These are phyloP conservation scores for Leguminivora glycinivorella DNA, from an alignment of 1,140 invertebrate genomes.

Conservation along the genomic window DNA sequence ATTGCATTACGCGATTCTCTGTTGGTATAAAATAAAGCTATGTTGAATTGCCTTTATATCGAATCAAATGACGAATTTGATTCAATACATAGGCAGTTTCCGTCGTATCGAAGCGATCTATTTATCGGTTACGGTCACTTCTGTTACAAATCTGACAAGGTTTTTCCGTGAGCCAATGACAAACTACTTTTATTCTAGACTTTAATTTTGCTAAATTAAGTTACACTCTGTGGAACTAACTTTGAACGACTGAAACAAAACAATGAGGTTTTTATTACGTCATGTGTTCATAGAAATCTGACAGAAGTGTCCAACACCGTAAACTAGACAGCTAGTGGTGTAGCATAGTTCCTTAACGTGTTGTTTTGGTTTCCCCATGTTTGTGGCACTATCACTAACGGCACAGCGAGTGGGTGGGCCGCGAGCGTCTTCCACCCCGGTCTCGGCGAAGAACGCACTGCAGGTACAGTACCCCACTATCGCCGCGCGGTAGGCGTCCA, in stretches of 20 bases:
- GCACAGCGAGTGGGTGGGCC: slow-evolving; percentile 71
- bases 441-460: slow-evolving; percentile 77
- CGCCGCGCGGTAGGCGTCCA: slow-evolving; percentile 62
- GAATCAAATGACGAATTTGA: not conserved
- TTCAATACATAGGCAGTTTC: slow-evolving; percentile 25
- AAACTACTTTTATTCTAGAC: not conserved
- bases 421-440: slow-evolving; percentile 75
- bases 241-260: too few relatives aligned
- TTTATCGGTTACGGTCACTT: slow-evolving; percentile 2
- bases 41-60: slow-evolving; percentile 6
- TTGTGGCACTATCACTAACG: slow-evolving; percentile 75
- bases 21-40: slow-evolving; percentile 24
- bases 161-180: not conserved
- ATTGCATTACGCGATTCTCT: slow-evolving; percentile 4
- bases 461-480: slow-evolving; percentile 77
- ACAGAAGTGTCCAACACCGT: not conserved
- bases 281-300: too few relatives aligned
- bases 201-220: not conserved
- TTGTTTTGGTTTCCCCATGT: slow-evolving; percentile 69
- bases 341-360: slow-evolving; percentile 64
- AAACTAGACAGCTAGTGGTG: slow-evolving; percentile 5
- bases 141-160: not conserved
- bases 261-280: too few relatives aligned
- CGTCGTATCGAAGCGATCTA: not conserved
- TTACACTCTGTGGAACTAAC: too few relatives aligned